Evolutionary conservation across 2,888 invertebrate species (phyloP).

Genomic region (Himalopsyche japonica): DNA sequence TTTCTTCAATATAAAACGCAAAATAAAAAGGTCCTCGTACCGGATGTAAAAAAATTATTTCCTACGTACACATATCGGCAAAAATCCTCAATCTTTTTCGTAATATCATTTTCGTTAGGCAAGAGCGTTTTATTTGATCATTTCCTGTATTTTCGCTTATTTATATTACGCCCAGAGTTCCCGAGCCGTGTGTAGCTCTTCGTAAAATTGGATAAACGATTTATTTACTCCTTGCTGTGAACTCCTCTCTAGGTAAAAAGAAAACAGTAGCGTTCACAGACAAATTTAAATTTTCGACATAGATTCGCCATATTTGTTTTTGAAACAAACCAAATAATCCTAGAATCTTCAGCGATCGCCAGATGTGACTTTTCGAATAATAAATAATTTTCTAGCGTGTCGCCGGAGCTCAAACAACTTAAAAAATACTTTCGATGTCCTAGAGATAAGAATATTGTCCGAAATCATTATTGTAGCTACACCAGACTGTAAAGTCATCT

Average conservation of each 20-base stretch:
- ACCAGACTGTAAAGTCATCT: too few relatives aligned
- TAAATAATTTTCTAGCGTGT: too few relatives aligned
- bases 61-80: neutral
- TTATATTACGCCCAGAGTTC: neutral
- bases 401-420: too few relatives aligned
- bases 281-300: too few relatives aligned
- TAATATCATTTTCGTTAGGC: neutral
- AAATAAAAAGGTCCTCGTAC: neutral
- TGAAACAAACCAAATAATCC: too few relatives aligned
- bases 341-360: too few relatives aligned
- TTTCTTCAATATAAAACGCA: neutral
- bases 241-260: neutral
- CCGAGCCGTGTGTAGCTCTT: neutral
- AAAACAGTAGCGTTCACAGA: neutral
- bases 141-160: constrained; percentile 1
- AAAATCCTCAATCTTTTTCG: neutral
- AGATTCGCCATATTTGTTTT: too few relatives aligned
- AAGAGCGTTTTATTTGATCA: neutral
- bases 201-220: neutral
- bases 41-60: neutral
- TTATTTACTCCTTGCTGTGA: neutral
- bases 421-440: too few relatives aligned
- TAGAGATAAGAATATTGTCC: too few relatives aligned
- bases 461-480: too few relatives aligned
- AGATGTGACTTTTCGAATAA: too few relatives aligned